phyloP scores from a whole-genome alignment of 1,140 invertebrate species.

The Pantala flavescens region DNA sequence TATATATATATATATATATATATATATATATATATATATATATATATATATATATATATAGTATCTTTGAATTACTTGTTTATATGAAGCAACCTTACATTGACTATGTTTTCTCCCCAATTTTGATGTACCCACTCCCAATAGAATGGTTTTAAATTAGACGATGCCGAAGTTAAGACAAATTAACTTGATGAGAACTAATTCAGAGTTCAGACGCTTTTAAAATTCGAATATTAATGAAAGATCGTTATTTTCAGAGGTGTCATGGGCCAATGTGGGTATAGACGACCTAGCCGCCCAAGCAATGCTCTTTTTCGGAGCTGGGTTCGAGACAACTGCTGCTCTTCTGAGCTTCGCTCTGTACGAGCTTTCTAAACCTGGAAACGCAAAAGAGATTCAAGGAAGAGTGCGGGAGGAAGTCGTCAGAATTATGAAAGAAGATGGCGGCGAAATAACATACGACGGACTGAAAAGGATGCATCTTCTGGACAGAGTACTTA shows the following conservation, averaged over 20 bases:
- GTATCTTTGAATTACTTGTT: too few relatives aligned
- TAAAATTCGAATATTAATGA: background rate
- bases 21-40: too few relatives aligned
- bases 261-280: background rate
- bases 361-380: slow-evolving; percentile 22
- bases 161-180: too few relatives aligned
- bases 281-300: slow-evolving; percentile 21
- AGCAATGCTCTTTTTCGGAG: slow-evolving; percentile 24
- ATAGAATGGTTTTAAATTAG: too few relatives aligned
- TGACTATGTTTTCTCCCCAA: too few relatives aligned
- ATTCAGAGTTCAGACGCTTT: too few relatives aligned
- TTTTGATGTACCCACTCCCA: too few relatives aligned
- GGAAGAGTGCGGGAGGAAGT: slow-evolving; percentile 22
- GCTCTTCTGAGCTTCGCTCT: slow-evolving; percentile 21
- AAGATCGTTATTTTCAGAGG: background rate
- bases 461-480: slow-evolving; percentile 41
- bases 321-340: slow-evolving; percentile 25
- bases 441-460: background rate
- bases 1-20: too few relatives aligned
- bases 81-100: too few relatives aligned
- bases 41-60: too few relatives aligned
- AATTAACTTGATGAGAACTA: too few relatives aligned
- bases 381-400: slow-evolving; percentile 22
- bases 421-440: slow-evolving; percentile 16
- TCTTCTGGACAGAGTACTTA: slow-evolving; percentile 43